Percentiles rank a stretch among this genome's conserved stretches.
Conservation (phyloP, 1,140 invertebrate species). For the Rhagoletis pomonella region DNA sequence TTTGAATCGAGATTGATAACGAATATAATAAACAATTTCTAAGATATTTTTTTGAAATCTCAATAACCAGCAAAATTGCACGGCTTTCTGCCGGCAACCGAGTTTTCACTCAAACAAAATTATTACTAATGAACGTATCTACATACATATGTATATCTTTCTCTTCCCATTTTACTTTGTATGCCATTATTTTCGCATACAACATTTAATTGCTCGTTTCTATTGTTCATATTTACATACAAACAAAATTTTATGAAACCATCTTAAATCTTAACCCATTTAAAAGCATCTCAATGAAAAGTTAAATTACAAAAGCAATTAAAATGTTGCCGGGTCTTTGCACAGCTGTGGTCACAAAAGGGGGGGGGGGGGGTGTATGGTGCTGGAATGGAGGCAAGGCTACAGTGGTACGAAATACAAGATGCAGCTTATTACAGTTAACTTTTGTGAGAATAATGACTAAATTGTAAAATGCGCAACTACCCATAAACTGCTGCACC, state of each 20-base stretch:
- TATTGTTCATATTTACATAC: background rate
- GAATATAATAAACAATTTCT: no score
- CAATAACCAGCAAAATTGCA: no score
- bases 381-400: background rate
- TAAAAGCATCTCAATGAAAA: constrained; percentile 5
- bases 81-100: no score
- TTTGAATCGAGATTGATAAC: no score
- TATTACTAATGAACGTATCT: no score
- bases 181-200: background rate
- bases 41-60: no score
- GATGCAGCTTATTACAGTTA: constrained; percentile 47
- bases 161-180: background rate
- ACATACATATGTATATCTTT: background rate
- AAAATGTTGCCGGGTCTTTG: constrained; percentile 4
- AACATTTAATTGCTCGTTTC: constrained; percentile 15
- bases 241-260: constrained; percentile 22
- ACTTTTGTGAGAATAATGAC: constrained; percentile 33
- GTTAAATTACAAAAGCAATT: constrained; percentile 50
- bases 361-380: background rate
- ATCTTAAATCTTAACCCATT: background rate
- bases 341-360: background rate
- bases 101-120: no score
- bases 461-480: constrained; percentile 49
- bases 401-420: background rate
- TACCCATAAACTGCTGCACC: constrained; percentile 26